phyloP scores from a whole-genome alignment of 2,113 vertebrate genomes.

The Oceanites oceanicus region DNA sequence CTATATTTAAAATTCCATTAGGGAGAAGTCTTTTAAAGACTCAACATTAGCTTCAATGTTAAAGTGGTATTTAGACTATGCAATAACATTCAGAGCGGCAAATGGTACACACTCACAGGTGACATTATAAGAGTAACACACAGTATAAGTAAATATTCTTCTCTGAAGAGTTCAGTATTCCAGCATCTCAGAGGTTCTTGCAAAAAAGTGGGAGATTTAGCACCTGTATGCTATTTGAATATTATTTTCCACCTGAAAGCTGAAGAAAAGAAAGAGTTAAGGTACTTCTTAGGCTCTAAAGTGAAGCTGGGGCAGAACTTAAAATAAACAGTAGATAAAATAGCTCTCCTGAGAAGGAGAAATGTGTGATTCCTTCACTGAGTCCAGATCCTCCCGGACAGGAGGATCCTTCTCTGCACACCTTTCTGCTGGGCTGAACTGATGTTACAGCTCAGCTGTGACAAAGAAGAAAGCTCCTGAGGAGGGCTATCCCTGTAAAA shows the following conservation, averaged over 20 bases:
- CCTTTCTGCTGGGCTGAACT: not conserved
- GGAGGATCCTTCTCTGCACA: not conserved
- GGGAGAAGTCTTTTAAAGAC: not conserved
- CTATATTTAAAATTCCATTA: slow-evolving; percentile 3
- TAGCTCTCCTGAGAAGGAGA: not conserved
- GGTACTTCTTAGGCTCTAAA: not conserved
- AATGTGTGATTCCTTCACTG: fast-evolving
- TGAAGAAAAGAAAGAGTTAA: not conserved
- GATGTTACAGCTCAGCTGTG: not conserved
- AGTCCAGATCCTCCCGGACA: not conserved
- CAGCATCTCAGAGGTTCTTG: not conserved
- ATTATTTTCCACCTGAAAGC: not conserved
- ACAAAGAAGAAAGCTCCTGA: not conserved
- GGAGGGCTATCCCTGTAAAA: not conserved
- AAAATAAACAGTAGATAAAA: not conserved
- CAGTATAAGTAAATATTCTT: not conserved
- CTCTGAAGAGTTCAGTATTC: not conserved
- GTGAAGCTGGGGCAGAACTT: not conserved
- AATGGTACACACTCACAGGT: not conserved
- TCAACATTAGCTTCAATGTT: not conserved
- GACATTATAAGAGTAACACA: not conserved
- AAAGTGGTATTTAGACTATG: not conserved
- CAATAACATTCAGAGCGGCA: not conserved
- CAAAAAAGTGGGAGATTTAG: not conserved
- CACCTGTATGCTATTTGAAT: not conserved